Evolutionary conservation across 2,888 invertebrate genomes (phyloP).

Genomic region (Nomada hirtipes): DNA sequence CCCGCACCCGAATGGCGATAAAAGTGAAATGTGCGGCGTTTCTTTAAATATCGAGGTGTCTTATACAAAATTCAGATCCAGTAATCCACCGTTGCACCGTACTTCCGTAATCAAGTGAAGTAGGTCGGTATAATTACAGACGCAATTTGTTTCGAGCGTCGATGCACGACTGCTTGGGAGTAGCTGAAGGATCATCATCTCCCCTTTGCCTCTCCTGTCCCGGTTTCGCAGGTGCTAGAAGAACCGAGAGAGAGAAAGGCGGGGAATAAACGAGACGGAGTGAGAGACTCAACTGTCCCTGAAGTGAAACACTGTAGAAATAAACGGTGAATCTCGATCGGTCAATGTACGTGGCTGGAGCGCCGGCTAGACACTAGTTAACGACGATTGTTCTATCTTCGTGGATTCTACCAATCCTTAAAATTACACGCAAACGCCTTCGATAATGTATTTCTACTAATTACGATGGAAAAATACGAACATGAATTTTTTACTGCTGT

Average conservation of each 20-base stretch:
- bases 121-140: conserved; percentile 62
- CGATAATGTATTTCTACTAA: background rate
- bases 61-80: conserved; percentile 38
- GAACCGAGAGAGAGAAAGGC: conserved; percentile 20
- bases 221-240: conserved; percentile 22
- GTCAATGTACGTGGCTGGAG: conserved; percentile 22
- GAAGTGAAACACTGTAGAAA: conserved; percentile 46
- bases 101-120: conserved; percentile 61
- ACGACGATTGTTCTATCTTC: conserved; percentile 17
- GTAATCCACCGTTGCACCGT: conserved; percentile 37
- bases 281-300: conserved; percentile 30
- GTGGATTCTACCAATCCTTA: background rate
- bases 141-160: conserved; percentile 67
- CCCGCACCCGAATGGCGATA: background rate
- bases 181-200: conserved; percentile 63
- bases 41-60: conserved; percentile 36
- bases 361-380: conserved; percentile 16
- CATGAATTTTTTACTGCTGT: background rate
- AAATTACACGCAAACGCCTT: background rate
- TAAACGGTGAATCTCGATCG: conserved; percentile 57
- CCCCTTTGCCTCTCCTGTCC: conserved; percentile 46
- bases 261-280: background rate
- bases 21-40: background rate
- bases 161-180: conserved; percentile 61
- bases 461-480: background rate